phyloP scores from a whole-genome alignment of 1,140 invertebrate species.

The Drosophila repleta region DNA sequence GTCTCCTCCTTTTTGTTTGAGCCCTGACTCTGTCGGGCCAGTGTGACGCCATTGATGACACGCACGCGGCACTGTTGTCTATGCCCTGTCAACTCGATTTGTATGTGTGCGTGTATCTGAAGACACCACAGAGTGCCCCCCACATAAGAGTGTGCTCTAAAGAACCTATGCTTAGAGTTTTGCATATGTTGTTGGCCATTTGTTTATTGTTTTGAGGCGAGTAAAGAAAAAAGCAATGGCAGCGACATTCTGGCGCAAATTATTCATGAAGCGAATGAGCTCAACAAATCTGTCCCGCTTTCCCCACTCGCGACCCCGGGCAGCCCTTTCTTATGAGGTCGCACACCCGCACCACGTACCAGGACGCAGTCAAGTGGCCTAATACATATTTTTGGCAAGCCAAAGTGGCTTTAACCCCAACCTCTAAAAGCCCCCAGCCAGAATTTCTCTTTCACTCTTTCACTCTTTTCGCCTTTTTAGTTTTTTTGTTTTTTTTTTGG shows the following conservation, averaged over 20 bases:
- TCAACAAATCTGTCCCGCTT: slow-evolving; percentile 67
- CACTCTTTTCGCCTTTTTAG: too few species aligned
- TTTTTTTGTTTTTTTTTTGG: slow-evolving; percentile 28
- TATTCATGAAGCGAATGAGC: slow-evolving; percentile 80
- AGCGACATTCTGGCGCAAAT: slow-evolving; percentile 75
- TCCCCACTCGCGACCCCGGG: not conserved
- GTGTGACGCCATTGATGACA: slow-evolving; percentile 72
- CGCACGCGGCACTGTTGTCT: slow-evolving; percentile 55
- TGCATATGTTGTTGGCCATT: slow-evolving; percentile 79
- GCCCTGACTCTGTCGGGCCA: slow-evolving; percentile 4
- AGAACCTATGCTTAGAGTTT: slow-evolving; percentile 35
- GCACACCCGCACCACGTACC: not conserved
- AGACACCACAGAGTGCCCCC: not conserved
- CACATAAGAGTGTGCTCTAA: not conserved
- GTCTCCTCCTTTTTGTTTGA: not conserved
- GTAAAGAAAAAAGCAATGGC: slow-evolving; percentile 23
- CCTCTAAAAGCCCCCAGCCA: slow-evolving; percentile 10
- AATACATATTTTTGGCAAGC: slow-evolving; percentile 76
- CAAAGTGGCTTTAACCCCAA: slow-evolving; percentile 54
- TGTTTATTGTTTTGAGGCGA: slow-evolving; percentile 70
- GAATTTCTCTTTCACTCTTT: slow-evolving; percentile 33
- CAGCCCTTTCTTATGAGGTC: slow-evolving; percentile 6
- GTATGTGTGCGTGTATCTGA: slow-evolving; percentile 54
- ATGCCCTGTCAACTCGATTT: slow-evolving; percentile 70
- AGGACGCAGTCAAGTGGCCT: slow-evolving; percentile 69